Evolutionary conservation across 2,797 vertebrate species (phyloP).

Genomic region (Gymnodraco acuticeps): DNA sequence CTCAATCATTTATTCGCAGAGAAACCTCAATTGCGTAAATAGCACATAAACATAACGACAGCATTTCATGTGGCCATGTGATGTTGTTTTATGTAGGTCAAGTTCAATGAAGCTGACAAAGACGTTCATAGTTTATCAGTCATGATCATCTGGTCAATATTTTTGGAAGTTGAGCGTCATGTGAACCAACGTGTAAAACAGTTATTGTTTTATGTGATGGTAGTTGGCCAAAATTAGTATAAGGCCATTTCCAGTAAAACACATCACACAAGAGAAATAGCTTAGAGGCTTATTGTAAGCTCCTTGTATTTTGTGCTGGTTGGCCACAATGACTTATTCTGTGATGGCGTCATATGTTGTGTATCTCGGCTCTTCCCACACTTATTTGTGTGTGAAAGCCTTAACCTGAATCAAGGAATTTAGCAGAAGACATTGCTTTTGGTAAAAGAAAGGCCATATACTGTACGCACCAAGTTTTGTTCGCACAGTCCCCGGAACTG

Average conservation of each 20-base stretch:
- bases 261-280: slow-evolving; percentile 46
- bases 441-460: slow-evolving; percentile 56
- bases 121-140: not conserved
- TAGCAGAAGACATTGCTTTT: not conserved
- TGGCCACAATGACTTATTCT: slow-evolving; percentile 27
- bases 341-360: slow-evolving; percentile 5
- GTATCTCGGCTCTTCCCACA: slow-evolving; percentile 25
- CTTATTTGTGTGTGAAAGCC: slow-evolving; percentile 21
- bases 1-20: too few species aligned
- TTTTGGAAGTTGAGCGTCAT: not conserved
- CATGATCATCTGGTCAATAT: not conserved
- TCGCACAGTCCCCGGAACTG: slow-evolving; percentile 98
- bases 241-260: slow-evolving; percentile 41
- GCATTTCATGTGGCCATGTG: not conserved
- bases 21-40: not conserved
- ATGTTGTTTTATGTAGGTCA: not conserved
- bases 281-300: slow-evolving; percentile 68
- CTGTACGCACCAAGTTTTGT: slow-evolving; percentile 94
- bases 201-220: slow-evolving; percentile 15
- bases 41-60: not conserved
- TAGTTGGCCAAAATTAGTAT: slow-evolving; percentile 21
- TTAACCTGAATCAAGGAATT: slow-evolving; percentile 17
- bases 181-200: not conserved
- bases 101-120: not conserved
- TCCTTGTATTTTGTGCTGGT: slow-evolving; percentile 47